Base-by-base conservation (phyloP, 1,140 invertebrate genomes). In the Brachionus koreanus region DNA sequence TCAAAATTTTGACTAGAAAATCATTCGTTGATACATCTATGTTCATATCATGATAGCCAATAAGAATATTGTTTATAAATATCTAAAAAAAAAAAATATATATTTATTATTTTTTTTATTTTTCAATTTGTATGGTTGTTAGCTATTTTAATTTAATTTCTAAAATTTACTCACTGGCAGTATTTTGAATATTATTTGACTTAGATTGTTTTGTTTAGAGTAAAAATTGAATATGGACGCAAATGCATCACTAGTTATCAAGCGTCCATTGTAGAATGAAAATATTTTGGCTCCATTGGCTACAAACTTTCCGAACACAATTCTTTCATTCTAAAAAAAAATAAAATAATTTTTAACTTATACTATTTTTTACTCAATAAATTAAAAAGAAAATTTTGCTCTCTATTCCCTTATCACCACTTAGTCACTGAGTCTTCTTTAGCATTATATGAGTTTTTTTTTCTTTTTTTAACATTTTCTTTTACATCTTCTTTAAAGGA, bases 101-200 rank as follows among this genome's bases (percentile, higher is more conserved):
- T 23, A 52, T 52, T 16, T 52, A n/a, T 57, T 23, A 9, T 57
- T 16, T 25, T 57, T 3, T 57, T 23, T 9, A 19, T 23, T 0
- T 57, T 19, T 52, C 19, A 29, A 29, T 29, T 29, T 29, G 29
- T 29, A 3, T 29, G 29, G 29, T 29, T 29, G 29, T 29, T 29
- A 3, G 29, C 3, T 29, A 29, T 29, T 29, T 29, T 29, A 29
- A 29, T 29, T 29, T 29, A 29, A 29, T 49, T 49, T 3, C n/a
- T 46, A 9, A 52, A 52, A 7, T 52, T 19, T 19, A 57, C 49
- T 57, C 49, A 57, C 49, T 57, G 49, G 49, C 19, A 57, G 19
- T 57, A 57, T 57, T 57, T 57, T 57, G 49, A 57, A 57, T 23
- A 57, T 57, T 57, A 57, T 57, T 57, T 57, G 49, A 57, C 49